These are phyloP conservation scores for Heliocidaris tuberculata DNA, from an alignment of 35 echinoderm and acorn worm genomes.

Conservation along the genomic window DNA sequence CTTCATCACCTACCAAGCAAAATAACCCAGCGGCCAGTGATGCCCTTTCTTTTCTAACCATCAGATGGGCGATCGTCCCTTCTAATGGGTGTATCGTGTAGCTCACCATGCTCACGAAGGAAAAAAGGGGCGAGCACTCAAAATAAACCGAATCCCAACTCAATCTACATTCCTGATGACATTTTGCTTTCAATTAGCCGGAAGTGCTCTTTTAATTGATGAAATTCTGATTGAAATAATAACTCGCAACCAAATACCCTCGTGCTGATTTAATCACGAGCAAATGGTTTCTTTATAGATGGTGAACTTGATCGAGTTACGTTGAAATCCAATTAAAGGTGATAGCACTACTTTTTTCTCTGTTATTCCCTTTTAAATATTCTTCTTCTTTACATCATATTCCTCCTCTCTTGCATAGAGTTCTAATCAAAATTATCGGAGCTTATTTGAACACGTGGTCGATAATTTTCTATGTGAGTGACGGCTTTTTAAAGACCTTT, in stretches of 20 bases:
- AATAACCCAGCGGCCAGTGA: too few species aligned
- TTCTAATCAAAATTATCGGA: neutral
- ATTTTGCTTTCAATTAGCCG: neutral
- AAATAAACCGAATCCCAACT: neutral
- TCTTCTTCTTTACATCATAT: too few species aligned
- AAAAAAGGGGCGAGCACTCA: neutral
- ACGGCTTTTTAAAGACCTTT: neutral
- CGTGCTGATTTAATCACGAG: neutral
- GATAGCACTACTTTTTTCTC: neutral
- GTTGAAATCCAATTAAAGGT: neutral
- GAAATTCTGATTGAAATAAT: neutral
- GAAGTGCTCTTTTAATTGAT: neutral
- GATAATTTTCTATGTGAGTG: neutral
- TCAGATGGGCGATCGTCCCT: neutral
- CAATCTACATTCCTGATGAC: neutral
- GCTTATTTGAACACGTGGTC: constrained; percentile 18
- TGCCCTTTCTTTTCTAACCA: neutral
- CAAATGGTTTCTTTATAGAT: neutral
- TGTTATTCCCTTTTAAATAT: neutral
- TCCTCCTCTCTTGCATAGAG: neutral
- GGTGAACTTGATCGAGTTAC: neutral
- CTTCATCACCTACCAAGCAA: too few species aligned
- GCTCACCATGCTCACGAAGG: neutral
- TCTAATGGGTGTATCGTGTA: neutral
- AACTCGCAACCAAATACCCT: neutral